Base-by-base conservation (phyloP, 2,888 invertebrate species). In the Dorcus hopei region DNA sequence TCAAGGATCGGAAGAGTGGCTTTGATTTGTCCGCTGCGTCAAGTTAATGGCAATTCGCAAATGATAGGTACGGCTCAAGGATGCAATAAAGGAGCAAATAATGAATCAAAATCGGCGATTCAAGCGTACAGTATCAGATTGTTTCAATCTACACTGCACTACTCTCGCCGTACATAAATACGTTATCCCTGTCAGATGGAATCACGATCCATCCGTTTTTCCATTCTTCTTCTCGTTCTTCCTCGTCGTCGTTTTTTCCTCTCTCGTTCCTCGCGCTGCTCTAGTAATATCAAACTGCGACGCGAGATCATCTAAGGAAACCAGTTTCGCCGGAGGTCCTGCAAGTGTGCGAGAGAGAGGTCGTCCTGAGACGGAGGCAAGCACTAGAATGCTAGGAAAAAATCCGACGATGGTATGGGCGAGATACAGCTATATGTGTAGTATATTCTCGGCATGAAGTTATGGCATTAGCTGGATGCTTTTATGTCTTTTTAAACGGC, bases 281-380 rank as follows among this genome's bases (percentile, higher is more conserved):
- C 62, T 62, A 64, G 60, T 64, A 64, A 64, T 64, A 59, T 64
- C 64, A 64, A 62, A 61, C 59, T 43, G 62, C 58, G 54, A 56
- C 50, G 54, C 57, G 51, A 61, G 59, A 63, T 58, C 58, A 58
- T 61, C 52, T 48, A 33, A 33, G 26, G 45, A 61, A 61, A 61
- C 61, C 61, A 52, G 61, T 61, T 61, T 57, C 40, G 55, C 56
- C 58, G 48, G 55, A 49, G 53, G 61, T 52, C 58, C 56, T 42
- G 50, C 56, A 16, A 56, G 49, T 56, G 56, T 51, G 50, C 56
- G 56, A 56, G n/a, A 8, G n/a, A 14, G 51, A 56, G 14, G 56
- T 9, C 6, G 19, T 26, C 42, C 26, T 54, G n/a, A 38, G 38
- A 33, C 11, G 19, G n/a, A 38, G 19, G 38, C 33, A 49, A 52